Evolutionary conservation across 2,888 invertebrate species (phyloP).

Genomic region (Lithophane leautieri): DNA sequence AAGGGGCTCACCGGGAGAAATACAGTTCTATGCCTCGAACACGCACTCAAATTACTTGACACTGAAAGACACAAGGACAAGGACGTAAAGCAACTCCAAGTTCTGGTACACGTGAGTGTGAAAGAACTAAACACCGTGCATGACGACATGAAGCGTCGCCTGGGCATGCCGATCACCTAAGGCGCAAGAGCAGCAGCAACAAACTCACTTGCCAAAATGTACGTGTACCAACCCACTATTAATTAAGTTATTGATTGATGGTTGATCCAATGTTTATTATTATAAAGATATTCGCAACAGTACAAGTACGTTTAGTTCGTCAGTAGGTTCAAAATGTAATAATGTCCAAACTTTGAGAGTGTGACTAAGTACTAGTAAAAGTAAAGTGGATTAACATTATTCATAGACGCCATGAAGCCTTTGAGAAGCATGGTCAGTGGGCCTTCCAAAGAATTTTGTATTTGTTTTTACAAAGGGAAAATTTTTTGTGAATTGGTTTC

Average conservation of each 20-base stretch:
- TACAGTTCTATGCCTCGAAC: slow-evolving; percentile 70
- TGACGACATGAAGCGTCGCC: slow-evolving; percentile 25
- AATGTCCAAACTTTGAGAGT: neutral
- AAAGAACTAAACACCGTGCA: slow-evolving; percentile 21
- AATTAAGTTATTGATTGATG: neutral
- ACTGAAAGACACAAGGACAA: neutral
- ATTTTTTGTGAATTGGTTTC: too few species aligned
- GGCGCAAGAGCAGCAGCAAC: neutral
- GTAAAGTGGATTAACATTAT: neutral
- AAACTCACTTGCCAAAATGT: neutral
- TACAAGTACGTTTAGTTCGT: neutral
- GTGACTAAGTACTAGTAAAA: neutral
- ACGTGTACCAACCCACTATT: neutral
- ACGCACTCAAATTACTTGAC: slow-evolving; percentile 67
- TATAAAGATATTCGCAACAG: neutral
- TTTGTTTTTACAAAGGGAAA: too few species aligned
- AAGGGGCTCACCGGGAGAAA: slow-evolving; percentile 63
- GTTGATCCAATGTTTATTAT: neutral
- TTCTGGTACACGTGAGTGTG: slow-evolving; percentile 17
- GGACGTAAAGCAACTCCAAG: neutral
- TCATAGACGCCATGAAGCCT: neutral
- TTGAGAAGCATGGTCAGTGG: too few species aligned
- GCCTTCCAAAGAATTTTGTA: neutral
- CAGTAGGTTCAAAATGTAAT: neutral
- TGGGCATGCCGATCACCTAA: neutral